phyloP scores from a whole-genome alignment of 2,113 vertebrate species.

The Telmatochromis bifrenatus region DNA sequence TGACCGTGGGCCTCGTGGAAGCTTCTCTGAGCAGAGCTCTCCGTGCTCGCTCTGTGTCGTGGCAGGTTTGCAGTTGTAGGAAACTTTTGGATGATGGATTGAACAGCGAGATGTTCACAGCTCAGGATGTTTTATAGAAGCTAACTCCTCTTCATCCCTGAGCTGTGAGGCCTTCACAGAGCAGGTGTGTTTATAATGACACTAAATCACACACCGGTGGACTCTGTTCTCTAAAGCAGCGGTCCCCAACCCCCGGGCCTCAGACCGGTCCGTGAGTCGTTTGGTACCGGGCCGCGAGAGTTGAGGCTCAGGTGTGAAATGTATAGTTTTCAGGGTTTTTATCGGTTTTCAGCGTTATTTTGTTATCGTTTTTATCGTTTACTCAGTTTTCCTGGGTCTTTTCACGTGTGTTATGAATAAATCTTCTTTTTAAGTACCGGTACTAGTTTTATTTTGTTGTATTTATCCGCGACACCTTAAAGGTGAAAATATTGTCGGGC shows the following conservation, averaged over 20 bases:
- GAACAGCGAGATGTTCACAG: not conserved
- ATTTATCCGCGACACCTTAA: not conserved
- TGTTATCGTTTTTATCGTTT: rapidly evolving
- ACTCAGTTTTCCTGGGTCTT: rapidly evolving
- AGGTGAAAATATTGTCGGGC: not conserved
- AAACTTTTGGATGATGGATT: not conserved
- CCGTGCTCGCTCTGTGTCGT: not conserved
- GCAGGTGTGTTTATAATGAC: not conserved
- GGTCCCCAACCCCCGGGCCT: rapidly evolving
- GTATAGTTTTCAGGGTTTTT: rapidly evolving
- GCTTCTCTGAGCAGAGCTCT: not conserved
- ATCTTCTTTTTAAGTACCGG: rapidly evolving
- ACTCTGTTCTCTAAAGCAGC: rapidly evolving
- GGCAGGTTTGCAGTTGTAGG: not conserved
- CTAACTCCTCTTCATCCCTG: not conserved
- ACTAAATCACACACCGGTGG: not conserved
- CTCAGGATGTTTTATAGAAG: not conserved
- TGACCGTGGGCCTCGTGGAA: not conserved
- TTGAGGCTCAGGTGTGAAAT: not conserved
- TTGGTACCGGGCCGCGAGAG: not conserved
- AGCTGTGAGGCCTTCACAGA: not conserved
- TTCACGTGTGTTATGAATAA: not conserved
- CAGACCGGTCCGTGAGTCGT: not conserved
- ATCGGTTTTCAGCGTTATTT: rapidly evolving
- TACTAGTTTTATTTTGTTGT: rapidly evolving